Base-by-base conservation (phyloP, 2,113 vertebrate species). In the Paramisgurnus dabryanus region DNA sequence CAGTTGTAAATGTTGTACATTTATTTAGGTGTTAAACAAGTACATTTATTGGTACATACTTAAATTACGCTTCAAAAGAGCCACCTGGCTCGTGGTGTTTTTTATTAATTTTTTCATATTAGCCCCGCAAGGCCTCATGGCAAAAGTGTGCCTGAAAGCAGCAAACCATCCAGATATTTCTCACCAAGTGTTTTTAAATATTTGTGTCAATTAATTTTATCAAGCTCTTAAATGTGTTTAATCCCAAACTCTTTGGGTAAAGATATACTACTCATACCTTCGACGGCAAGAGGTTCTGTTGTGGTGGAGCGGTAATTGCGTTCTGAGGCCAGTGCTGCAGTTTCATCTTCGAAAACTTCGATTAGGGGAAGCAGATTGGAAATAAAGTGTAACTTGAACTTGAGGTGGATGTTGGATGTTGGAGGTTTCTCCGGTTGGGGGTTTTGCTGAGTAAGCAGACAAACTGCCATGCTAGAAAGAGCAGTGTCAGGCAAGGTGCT, bases 381-480 rank as follows among this genome's bases (percentile, higher is more conserved):
- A 74, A 74, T 74, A 41, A 58, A 72, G 53, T 18, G 17, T 57
- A 61, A 47, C 58, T 49, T 15, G 43, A 49, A 18, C 55, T 18
- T n/a, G 55, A 18, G 50, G 60, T 39, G 60, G 13, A 5, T 64
- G 41, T 49, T 39, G 60, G 13, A 5, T 64, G 41, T 49, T 63
- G 17, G n/a, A 18, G 55, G 17, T 58, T 8, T 58, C 17, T 49
- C 41, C 61, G 61, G 57, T 75, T 49, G 72, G 22, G 5, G 27
- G 39, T 79, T 57, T 40, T 76, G 73, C 80, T 76, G 66, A 76
- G 58, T 70, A 76, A 69, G 66, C 66, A 76, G 34, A 76, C 12
- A 53, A 5, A 61, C 57, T 64, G 80, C 17, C 71, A 81, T 39
- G 55, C 17, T 68, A 81, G 64, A 76, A 40, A 65, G 66, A 55